These are phyloP conservation scores for Popillia japonica DNA, from an alignment of 1,140 invertebrate genomes.

Conservation along the genomic window DNA sequence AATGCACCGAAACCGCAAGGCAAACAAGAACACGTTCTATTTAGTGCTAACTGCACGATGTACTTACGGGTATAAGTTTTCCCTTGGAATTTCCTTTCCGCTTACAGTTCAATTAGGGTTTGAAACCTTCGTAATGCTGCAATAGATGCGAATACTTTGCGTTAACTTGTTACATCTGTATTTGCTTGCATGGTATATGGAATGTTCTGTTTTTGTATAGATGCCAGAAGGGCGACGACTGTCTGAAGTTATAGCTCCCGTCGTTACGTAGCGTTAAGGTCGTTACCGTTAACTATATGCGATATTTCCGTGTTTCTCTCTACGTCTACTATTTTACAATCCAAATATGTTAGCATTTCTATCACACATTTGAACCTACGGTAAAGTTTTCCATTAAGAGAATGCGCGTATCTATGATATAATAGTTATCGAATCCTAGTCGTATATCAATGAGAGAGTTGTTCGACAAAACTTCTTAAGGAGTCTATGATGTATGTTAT, in stretches of 20 bases:
- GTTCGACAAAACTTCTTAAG: background rate
- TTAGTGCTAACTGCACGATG: background rate
- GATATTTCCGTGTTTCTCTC: background rate
- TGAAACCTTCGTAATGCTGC: background rate
- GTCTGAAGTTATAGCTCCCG: background rate
- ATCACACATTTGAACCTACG: background rate
- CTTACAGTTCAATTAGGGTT: background rate
- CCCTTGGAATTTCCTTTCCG: background rate
- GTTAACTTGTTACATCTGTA: background rate
- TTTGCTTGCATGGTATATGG: background rate
- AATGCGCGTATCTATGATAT: background rate
- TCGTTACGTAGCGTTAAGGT: background rate
- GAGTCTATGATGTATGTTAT: background rate
- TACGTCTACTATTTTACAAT: background rate
- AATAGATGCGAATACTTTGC: background rate
- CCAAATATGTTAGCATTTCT: background rate
- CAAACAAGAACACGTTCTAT: background rate
- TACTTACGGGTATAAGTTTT: background rate
- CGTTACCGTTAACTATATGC: background rate
- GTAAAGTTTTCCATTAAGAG: background rate
- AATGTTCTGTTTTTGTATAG: background rate
- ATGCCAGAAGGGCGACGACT: background rate
- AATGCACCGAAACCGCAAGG: background rate
- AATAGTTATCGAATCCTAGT: background rate
- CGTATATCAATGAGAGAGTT: background rate